Conservation (phyloP, 2,888 invertebrate species). For the Uloborus plumipes region DNA sequence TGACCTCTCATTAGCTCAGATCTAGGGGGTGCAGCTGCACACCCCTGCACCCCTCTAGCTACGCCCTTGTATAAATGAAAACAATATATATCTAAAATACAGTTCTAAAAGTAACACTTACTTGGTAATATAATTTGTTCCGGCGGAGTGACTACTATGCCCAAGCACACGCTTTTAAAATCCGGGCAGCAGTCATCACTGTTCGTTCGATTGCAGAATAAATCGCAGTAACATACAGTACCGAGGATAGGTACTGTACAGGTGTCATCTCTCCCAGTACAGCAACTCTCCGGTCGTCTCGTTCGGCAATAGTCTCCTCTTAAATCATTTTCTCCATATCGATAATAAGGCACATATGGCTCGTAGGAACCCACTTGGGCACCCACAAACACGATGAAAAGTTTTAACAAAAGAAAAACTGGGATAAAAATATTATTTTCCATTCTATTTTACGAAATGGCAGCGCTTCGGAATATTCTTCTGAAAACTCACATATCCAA, state of each 20-base stretch:
- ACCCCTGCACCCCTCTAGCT: too few species aligned
- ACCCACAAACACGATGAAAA: too few species aligned
- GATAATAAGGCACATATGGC: background rate
- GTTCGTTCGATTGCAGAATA: constrained; percentile 84
- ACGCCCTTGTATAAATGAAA: too few species aligned
- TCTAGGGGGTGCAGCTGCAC: too few species aligned
- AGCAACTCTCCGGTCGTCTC: constrained; percentile 75
- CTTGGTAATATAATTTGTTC: constrained; percentile 30
- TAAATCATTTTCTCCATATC: constrained; percentile 52
- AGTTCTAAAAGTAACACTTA: constrained; percentile 13
- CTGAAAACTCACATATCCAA: too few species aligned
- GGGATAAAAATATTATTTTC: too few species aligned
- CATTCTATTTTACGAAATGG: too few species aligned
- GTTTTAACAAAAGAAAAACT: too few species aligned
- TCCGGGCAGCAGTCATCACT: constrained; percentile 94
- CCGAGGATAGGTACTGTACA: constrained; percentile 86
- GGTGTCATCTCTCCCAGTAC: constrained; percentile 81
- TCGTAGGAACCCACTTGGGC: constrained; percentile 9
- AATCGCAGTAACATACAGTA: constrained; percentile 93
- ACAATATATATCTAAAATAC: too few species aligned
- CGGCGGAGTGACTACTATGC: constrained; percentile 68
- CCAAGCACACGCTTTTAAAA: constrained; percentile 82
- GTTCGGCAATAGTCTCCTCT: constrained; percentile 69
- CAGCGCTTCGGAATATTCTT: too few species aligned
- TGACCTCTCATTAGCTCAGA: too few species aligned